phyloP scores from a whole-genome alignment of 1,140 invertebrate genomes.

The Apis laboriosa region DNA sequence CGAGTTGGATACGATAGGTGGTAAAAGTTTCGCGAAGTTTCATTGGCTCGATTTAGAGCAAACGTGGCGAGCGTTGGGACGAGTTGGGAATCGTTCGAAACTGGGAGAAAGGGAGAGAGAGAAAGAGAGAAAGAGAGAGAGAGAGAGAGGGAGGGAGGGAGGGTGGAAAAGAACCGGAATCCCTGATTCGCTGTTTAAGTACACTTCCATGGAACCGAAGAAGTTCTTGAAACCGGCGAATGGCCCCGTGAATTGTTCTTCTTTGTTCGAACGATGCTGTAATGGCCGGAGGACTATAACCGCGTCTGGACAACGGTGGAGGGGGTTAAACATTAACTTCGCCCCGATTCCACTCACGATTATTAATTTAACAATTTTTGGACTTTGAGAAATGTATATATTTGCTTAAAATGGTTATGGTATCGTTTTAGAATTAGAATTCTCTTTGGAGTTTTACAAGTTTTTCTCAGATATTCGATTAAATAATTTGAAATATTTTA shows the following conservation, averaged over 20 bases:
- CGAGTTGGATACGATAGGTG: conserved; percentile 21
- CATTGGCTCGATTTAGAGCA: conserved; percentile 49
- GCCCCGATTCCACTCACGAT: neutral
- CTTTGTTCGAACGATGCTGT: conserved; percentile 64
- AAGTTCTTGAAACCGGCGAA: conserved; percentile 72
- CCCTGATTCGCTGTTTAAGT: conserved; percentile 68
- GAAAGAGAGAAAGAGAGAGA: neutral
- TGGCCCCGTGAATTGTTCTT: conserved; percentile 67
- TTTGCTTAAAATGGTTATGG: too few species aligned
- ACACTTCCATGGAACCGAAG: conserved; percentile 63
- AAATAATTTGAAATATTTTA: too few species aligned
- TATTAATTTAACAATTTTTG: neutral
- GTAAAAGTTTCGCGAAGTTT: conserved; percentile 50
- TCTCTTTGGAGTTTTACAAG: too few species aligned
- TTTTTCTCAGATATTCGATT: too few species aligned
- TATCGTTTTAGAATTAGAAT: too few species aligned
- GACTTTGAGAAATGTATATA: too few species aligned
- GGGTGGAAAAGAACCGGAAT: conserved; percentile 41
- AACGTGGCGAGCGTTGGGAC: conserved; percentile 45
- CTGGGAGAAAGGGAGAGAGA: conserved; percentile 9
- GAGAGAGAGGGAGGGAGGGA: neutral
- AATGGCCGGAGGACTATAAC: conserved; percentile 64
- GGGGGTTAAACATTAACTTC: conserved; percentile 42
- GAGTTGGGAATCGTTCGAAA: neutral
- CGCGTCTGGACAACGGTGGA: conserved; percentile 26